Base-by-base conservation (phyloP, 2,113 vertebrate genomes). In the Aegotheles bennettii region DNA sequence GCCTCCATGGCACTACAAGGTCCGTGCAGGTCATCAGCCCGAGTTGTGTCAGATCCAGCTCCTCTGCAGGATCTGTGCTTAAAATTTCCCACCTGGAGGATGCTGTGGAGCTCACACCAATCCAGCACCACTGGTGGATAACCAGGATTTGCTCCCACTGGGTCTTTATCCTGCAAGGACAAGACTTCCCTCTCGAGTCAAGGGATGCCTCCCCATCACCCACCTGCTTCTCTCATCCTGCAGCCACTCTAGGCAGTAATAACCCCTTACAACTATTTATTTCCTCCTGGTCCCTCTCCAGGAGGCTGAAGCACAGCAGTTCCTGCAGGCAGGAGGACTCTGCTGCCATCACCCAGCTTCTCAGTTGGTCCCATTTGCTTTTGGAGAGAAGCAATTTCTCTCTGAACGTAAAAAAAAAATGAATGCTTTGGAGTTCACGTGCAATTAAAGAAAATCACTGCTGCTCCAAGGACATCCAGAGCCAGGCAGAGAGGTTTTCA, bases 201-300 rank as follows among this genome's bases (percentile, higher is more conserved):
- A 84, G 78, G 54, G 4, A 0, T 36, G 42, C 26, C 29, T 65
- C 50, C 53, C 18, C 64, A 38, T n/a, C 73, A 59, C 14, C 35
- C 2, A 0, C n/a, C 9, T 1, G 1, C 16, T 53, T 3, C 33
- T 13, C 40, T 38, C 40, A 15, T 29, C 29, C 43, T 50, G 35
- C 63, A 40, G 67, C 38, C 26, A 21, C 53, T 73, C 59, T 16
- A 16, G 10, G 4, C 40, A 56, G 26, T 35, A 64, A 75, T 3
- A 67, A 63, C 31, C 24, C 36, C 54, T 47, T 12, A 21, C 29
- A 79, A 35, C 42, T 29, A 18, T 7, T 63, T 26, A 19, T 73
- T 38, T 51, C 16, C 43, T 29, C 33, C 57, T 67, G 69, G 51
- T 26, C 33, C 48, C 29, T 17, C 36, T 54, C 60, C 26, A 38